Percentiles rank a stretch among this genome's conserved stretches.
Conservation (phyloP, 1,140 invertebrate genomes). For the Antheraea mylitta region DNA sequence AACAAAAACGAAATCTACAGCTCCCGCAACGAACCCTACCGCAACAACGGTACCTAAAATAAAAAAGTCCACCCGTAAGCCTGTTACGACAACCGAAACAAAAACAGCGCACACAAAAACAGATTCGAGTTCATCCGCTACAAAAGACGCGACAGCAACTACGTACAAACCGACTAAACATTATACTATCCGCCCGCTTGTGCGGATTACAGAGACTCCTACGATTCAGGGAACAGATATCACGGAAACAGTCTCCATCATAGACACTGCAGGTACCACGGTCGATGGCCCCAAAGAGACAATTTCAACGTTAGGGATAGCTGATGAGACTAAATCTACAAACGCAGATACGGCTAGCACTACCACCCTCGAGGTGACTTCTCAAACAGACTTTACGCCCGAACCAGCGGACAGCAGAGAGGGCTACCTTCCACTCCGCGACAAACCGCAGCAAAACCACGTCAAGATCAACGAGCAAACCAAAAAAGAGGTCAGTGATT, state of each 20-base stretch:
- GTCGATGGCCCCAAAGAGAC: constrained; percentile 52
- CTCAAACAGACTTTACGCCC: constrained; percentile 54
- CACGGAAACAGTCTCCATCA: constrained; percentile 57
- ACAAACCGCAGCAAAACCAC: constrained; percentile 71
- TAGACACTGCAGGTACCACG: constrained; percentile 55
- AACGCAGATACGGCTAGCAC: constrained; percentile 53
- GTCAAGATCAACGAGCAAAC: constrained; percentile 76
- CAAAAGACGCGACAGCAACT: constrained; percentile 48
- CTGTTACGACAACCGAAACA: constrained; percentile 46
- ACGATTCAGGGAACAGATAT: constrained; percentile 60
- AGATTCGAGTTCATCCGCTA: constrained; percentile 36
- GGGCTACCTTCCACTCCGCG: constrained; percentile 70
- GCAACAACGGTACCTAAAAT: constrained; percentile 58
- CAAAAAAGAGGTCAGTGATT: constrained; percentile 77
- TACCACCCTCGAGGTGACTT: constrained; percentile 50
- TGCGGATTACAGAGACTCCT: constrained; percentile 60
- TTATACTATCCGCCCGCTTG: constrained; percentile 66
- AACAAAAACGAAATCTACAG: constrained; percentile 67
- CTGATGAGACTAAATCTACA: constrained; percentile 52
- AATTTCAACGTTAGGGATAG: constrained; percentile 48
- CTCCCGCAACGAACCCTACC: constrained; percentile 43
- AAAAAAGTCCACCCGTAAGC: constrained; percentile 53
- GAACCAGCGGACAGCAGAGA: constrained; percentile 71
- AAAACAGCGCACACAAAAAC: constrained; percentile 56
- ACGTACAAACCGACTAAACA: constrained; percentile 66